Percentiles rank a stretch among this genome's conserved stretches.
Conservation (phyloP, 2,113 vertebrate genomes). For the Pelodiscus sinensis region DNA sequence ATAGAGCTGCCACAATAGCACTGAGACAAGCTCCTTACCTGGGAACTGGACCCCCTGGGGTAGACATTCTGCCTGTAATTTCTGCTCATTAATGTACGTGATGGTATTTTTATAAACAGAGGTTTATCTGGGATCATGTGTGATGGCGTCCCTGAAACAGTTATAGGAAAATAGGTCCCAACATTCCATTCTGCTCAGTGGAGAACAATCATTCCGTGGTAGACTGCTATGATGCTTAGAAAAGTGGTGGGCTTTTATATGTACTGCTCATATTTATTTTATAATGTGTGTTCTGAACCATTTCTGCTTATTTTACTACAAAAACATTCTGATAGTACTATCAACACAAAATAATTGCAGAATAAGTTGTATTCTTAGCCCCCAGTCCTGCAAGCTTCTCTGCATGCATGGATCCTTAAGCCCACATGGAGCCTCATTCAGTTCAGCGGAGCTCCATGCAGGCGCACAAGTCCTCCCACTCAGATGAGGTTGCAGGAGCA, state of each 20-base stretch:
- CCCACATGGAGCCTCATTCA: constrained; percentile 38
- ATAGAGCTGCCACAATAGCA: constrained; percentile 42
- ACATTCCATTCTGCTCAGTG: not conserved
- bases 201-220: constrained; percentile 18
- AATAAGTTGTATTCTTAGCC: constrained; percentile 55
- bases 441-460: constrained; percentile 1
- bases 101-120: constrained; percentile 54
- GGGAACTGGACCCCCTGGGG: constrained; percentile 49
- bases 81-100: constrained; percentile 62
- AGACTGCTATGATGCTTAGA: constrained; percentile 3
- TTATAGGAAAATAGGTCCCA: constrained; percentile 15
- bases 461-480: not conserved
- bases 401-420: constrained; percentile 63
- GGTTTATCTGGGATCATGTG: constrained; percentile 53
- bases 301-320: constrained; percentile 52
- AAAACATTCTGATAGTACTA: constrained; percentile 30
- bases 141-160: constrained; percentile 27
- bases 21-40: constrained; percentile 58
- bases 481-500: not conserved
- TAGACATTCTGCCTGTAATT: constrained; percentile 9
- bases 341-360: constrained; percentile 63
- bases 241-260: constrained; percentile 24
- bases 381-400: not conserved
- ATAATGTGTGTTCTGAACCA: constrained; percentile 30
- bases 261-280: not conserved